phyloP scores from a whole-genome alignment of 2,113 vertebrate genomes.

The Marcusenius ussheri region DNA sequence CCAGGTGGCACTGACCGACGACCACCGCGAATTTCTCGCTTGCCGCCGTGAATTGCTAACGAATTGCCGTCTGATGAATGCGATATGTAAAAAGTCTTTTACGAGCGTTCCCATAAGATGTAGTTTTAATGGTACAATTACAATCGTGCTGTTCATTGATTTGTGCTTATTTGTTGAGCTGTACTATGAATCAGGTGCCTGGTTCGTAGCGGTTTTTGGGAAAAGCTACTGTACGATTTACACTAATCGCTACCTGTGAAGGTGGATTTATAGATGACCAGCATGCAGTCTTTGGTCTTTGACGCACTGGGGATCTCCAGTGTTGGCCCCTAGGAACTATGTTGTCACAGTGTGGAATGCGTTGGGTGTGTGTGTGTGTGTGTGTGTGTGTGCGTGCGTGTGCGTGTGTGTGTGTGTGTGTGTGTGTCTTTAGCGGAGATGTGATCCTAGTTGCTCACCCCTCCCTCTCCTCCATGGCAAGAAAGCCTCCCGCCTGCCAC shows the following conservation, averaged over 20 bases:
- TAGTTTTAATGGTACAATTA: neutral
- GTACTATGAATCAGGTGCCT: neutral
- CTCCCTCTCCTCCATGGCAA: neutral
- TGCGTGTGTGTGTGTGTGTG: neutral
- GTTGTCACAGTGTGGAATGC: neutral
- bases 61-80: neutral
- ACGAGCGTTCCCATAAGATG: neutral
- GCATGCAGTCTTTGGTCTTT: neutral
- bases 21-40: too few relatives aligned
- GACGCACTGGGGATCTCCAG: neutral
- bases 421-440: neutral
- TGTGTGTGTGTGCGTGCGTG: neutral
- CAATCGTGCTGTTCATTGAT: neutral
- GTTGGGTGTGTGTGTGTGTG: neutral
- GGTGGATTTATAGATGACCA: neutral
- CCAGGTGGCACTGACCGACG: neutral
- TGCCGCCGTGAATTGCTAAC: neutral
- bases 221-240: neutral
- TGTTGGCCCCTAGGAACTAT: neutral
- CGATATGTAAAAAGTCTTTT: neutral
- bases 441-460: neutral
- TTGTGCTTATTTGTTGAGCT: neutral
- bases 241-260: neutral
- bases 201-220: neutral
- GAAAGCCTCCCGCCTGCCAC: slow-evolving; percentile 32